Conservation (phyloP, 2,888 invertebrate species). For the Papilio gigon region DNA sequence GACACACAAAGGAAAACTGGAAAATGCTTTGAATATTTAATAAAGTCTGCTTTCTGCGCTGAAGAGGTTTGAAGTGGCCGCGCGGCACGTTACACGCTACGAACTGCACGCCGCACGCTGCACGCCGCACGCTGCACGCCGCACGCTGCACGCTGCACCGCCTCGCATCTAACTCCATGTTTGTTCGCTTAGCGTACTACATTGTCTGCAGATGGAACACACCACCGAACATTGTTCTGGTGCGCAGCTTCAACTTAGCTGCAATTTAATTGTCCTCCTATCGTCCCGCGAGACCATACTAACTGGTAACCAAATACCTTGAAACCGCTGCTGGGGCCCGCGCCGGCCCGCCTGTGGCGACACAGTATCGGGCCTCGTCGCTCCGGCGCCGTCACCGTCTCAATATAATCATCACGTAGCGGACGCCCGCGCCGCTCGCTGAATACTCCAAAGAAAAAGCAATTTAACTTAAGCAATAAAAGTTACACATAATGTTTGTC, state of each 20-base stretch:
- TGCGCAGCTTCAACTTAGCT: not conserved
- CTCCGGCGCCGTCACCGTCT: slow-evolving; percentile 1
- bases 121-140: not conserved
- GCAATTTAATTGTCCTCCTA: not conserved
- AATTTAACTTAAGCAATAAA: slow-evolving; percentile 38
- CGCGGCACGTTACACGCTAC: not conserved
- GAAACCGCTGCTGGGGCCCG: too few relatives aligned
- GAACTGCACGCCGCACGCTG: not conserved
- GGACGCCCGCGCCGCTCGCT: not conserved
- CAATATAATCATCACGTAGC: slow-evolving; percentile 20
- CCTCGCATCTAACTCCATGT: not conserved
- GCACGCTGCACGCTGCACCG: not conserved
- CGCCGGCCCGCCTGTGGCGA: not conserved
- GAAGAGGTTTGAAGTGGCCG: not conserved
- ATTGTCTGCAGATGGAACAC: slow-evolving; percentile 3
- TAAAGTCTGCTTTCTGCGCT: not conserved
- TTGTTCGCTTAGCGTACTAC: not conserved
- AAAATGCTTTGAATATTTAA: slow-evolving; percentile 29
- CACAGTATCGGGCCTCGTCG: too few relatives aligned
- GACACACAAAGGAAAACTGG: slow-evolving; percentile 8
- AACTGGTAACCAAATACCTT: not conserved
- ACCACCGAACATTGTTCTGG: not conserved
- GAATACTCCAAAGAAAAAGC: slow-evolving; percentile 27
- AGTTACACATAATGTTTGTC: slow-evolving; percentile 31
- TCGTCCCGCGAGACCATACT: not conserved